Base-by-base conservation (phyloP, 2,797 vertebrate species). In the Periophthalmus magnuspinnatus region DNA sequence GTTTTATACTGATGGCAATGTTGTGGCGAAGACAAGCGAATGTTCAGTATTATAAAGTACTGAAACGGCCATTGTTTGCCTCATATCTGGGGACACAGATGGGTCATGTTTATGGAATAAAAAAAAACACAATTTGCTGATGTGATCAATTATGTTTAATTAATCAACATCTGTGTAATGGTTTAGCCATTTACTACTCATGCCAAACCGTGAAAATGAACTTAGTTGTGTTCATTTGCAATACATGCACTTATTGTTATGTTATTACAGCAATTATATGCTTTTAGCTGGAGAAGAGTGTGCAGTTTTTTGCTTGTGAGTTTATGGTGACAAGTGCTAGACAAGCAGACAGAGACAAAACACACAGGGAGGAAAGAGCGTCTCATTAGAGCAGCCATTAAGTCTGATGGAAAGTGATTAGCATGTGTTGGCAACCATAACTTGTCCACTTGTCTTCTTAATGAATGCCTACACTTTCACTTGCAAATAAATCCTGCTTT, bases 361-460 rank as follows among this genome's bases (percentile, higher is more conserved):
- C 69, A 64, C 3, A 19, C 54, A 67, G 58, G 61, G 74, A 80
- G 85, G 79, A 71, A 67, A 68, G 69, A 22, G 69, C 13, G 69
- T 69, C 72, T 74, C 81, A 82, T 79, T 71, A 77, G 68, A 71
- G 70, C 5, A 45, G 28, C 67, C 68, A 84, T 85, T 85, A 77
- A 74, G 77, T 80, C 75, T 87, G 76, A 84, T 86, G 84, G 77
- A 72, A 70, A 80, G 74, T 83, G 81, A 86, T 86, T 70, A 83
- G 74, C 48, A 34, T 77, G 69, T 65, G 72, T 74, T 38, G 11
- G 76, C 64, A 78, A 80, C 72, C 61, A 84, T 77, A 72, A 71
- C 75, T 71, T 50, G 72, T 66, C 68, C 71, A 77, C 62, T 67
- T 24, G 22, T 22, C n/a, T 21, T 56, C 71, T 74, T 70, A 75